A percentile compares a stretch with the other conserved stretches of the same genome.
Conservation (phyloP, 2,888 invertebrate species). For the Agrotis ipsilon region DNA sequence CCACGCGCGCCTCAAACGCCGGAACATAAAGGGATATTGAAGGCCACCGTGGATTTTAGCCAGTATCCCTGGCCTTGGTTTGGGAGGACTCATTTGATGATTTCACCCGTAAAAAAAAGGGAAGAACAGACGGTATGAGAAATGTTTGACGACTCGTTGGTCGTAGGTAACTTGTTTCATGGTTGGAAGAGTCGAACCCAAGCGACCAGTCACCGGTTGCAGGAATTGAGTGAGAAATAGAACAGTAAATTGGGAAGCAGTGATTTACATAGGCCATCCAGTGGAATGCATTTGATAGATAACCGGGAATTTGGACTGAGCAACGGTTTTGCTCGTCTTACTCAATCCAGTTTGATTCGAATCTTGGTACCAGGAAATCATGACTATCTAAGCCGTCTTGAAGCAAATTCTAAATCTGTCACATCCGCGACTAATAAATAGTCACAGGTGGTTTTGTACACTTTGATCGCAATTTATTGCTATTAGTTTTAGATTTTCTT, state of each 20-base stretch:
- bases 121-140: constrained; percentile 43
- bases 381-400: constrained; percentile 16
- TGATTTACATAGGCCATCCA: constrained; percentile 1
- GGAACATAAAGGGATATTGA: no score
- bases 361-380: constrained; percentile 19
- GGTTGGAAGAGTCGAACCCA: constrained; percentile 43
- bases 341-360: background rate
- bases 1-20: no score
- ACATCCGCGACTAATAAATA: constrained; percentile 38
- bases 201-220: constrained; percentile 2
- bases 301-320: background rate
- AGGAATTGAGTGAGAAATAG: constrained; percentile 29
- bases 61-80: no score
- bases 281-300: constrained; percentile 2
- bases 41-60: no score
- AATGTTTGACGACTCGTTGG: constrained; percentile 45
- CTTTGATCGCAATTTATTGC: constrained; percentile 30
- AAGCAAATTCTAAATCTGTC: constrained; percentile 38
- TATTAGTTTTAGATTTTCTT: background rate
- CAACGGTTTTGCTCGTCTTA: background rate
- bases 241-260: constrained; percentile 20
- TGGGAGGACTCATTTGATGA: no score
- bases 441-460: constrained; percentile 22
- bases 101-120: no score
- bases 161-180: constrained; percentile 68